phyloP scores from a whole-genome alignment of 2,797 vertebrate species.

The Otolemur crassicaudatus region DNA sequence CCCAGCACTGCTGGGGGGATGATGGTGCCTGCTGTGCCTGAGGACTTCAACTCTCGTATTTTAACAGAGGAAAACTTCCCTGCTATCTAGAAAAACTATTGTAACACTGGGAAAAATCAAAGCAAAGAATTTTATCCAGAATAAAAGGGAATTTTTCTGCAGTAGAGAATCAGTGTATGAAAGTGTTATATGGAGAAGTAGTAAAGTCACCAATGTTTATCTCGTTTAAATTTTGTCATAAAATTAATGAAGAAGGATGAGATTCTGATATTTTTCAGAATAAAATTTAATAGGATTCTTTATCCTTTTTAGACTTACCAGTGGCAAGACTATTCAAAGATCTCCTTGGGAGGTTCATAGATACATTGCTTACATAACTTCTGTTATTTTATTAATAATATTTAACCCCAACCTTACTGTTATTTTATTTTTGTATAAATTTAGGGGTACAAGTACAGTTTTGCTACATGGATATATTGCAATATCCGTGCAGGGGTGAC shows the following conservation, averaged over 20 bases:
- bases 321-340: neutral
- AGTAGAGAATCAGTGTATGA: neutral
- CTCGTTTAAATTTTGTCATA: constrained; percentile 13
- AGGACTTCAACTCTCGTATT: neutral
- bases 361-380: neutral
- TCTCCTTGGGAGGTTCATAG: neutral
- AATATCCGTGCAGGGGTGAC: neutral
- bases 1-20: neutral
- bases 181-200: neutral
- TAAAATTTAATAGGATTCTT: neutral
- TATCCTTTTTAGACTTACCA: constrained; percentile 10
- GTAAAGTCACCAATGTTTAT: neutral
- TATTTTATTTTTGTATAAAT: constrained; percentile 14
- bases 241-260: constrained; percentile 33
- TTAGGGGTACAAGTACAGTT: neutral
- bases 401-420: neutral
- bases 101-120: neutral
- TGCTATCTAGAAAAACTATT: neutral
- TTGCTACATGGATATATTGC: neutral
- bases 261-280: constrained; percentile 51
- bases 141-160: neutral
- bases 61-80: neutral
- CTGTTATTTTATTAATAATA: constrained; percentile 27
- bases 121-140: constrained; percentile 1
- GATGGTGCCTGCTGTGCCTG: neutral